Percentiles rank a stretch among this genome's conserved stretches.
Conservation (phyloP, 2,113 vertebrate genomes). For the Progne subis region DNA sequence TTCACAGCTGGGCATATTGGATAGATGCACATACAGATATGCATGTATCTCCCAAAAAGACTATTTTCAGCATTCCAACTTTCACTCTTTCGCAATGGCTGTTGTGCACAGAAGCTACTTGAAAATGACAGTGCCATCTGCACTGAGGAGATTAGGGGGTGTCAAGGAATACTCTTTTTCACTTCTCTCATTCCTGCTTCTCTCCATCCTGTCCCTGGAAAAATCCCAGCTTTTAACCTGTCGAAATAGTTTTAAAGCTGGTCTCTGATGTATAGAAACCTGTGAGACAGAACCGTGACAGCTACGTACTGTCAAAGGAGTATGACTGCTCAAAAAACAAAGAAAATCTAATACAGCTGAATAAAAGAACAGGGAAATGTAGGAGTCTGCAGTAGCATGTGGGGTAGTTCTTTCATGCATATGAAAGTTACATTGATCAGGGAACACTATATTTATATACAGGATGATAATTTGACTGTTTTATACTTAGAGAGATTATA, state of each 20-base stretch:
- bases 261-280: conserved; percentile 40
- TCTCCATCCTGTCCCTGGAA: conserved; percentile 34
- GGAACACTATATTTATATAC: not conserved
- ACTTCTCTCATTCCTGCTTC: conserved; percentile 30
- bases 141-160: conserved; percentile 49
- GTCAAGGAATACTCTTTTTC: conserved; percentile 55
- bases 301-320: not conserved
- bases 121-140: conserved; percentile 48
- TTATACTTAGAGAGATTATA: not conserved
- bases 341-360: not conserved
- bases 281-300: conserved; percentile 37
- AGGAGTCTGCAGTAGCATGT: not conserved
- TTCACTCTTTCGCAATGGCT: not conserved
- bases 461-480: not conserved
- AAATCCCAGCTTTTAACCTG: conserved; percentile 58
- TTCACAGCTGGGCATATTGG: not conserved
- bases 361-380: conserved; percentile 23
- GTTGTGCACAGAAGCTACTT: conserved; percentile 36
- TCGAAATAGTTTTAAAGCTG: conserved; percentile 47
- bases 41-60: conserved; percentile 1
- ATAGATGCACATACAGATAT: not conserved
- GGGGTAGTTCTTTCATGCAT: not conserved
- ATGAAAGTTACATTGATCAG: not conserved
- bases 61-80: conserved; percentile 41
- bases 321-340: not conserved